phyloP scores from a whole-genome alignment of 2,888 invertebrate species.

The Cryptops parisi region DNA sequence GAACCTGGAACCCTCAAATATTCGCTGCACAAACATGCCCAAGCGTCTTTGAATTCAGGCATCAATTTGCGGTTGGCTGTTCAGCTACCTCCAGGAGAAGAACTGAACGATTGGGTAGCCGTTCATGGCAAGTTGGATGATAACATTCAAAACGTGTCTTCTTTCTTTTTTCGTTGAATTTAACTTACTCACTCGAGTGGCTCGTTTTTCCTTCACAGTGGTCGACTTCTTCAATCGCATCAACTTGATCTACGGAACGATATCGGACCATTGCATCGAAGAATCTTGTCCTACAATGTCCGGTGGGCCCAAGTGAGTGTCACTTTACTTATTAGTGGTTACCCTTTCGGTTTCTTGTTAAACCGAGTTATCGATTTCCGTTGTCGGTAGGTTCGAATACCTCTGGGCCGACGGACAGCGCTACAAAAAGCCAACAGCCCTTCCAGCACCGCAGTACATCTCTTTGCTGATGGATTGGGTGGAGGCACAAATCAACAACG shows the following conservation, averaged over 20 bases:
- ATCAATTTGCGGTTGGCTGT: conserved; percentile 70
- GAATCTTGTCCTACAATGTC: conserved; percentile 78
- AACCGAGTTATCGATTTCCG: background rate
- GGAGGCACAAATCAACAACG: conserved; percentile 77
- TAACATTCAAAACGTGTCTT: background rate
- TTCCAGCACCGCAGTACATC: conserved; percentile 73
- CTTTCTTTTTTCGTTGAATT: background rate
- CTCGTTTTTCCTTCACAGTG: conserved; percentile 38
- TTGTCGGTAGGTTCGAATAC: conserved; percentile 54
- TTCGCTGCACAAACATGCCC: conserved; percentile 76
- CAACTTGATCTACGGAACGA: conserved; percentile 79
- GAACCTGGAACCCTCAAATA: conserved; percentile 72
- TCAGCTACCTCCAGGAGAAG: conserved; percentile 64
- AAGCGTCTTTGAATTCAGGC: conserved; percentile 76
- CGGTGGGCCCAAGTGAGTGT: conserved; percentile 53
- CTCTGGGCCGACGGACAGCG: conserved; percentile 74
- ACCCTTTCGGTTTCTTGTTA: background rate
- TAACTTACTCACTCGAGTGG: background rate
- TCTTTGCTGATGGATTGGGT: conserved; percentile 80
- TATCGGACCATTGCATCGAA: conserved; percentile 68
- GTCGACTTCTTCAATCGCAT: conserved; percentile 90
- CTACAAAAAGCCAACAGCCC: conserved; percentile 57
- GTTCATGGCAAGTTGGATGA: conserved; percentile 56
- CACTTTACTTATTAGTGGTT: background rate
- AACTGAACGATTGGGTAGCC: conserved; percentile 80